Base-by-base conservation (phyloP, 2,113 vertebrate species). In the rabbit (Oryctolagus cuniculus) region DNA sequence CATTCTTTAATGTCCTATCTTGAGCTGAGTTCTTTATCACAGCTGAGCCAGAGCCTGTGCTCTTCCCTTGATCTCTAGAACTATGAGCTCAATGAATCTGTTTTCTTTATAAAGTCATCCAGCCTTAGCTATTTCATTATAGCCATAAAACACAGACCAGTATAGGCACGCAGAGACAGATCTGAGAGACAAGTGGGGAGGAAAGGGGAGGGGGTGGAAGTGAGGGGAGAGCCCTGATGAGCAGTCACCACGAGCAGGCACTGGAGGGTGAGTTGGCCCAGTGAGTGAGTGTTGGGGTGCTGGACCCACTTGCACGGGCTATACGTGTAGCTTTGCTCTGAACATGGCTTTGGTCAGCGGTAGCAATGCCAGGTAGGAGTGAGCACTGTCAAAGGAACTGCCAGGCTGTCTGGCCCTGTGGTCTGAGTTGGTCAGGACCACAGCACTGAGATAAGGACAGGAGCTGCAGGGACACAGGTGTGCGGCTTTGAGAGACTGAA, bases 271-370 rank as follows among this genome's bases (percentile, higher is more conserved):
- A 21, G 58, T 16, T 21, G 53, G 36, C 21, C 27, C 61, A 36
- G 16, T 0, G 0, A 6, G n/a, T 1, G 51, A 83, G 38, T 31
- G 17, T 15, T 38, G 51, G 31, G 11, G 11, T 8, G 15, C 11
- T 3, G 4, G 36, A 11, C 11, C 55, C 15, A 10, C 55, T 15
- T 3, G 5, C 6, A 9, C 38, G 55, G 16, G 24, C 3, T 11
- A 3, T 4, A n/a, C 38, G 67, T 77, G 10, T 16, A 44, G 7
- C 58, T 58, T 2, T n/a, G 29, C 19, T 36, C 38, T 38, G 6
- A 17, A 13, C 4, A 0, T 21, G 44, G 15, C n/a, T 95, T 78
- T 77, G 51, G 11, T 61, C 21, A 36, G 44, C 24, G 22, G 12
- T 5, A 16, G 75, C 69, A 44, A 63, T 24, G 74, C 67, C 51